These are phyloP conservation scores for Heliconius melpomene DNA, from an alignment of 1,140 invertebrate species.

Conservation along the genomic window DNA sequence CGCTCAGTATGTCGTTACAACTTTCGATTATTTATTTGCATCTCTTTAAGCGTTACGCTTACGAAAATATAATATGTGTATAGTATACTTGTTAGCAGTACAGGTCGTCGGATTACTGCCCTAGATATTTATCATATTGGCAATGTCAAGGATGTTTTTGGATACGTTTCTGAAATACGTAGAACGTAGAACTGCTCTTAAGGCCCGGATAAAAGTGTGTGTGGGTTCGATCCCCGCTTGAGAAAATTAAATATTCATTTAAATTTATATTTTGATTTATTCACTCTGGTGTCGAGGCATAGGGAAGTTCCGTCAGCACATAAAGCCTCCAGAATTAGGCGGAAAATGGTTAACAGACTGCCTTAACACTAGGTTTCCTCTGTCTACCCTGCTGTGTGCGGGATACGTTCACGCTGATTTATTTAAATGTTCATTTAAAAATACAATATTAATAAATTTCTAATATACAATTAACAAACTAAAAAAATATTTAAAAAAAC, in stretches of 20 bases:
- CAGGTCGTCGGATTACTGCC: conserved; percentile 23
- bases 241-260: too few relatives aligned
- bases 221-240: too few relatives aligned
- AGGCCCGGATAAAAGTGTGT: too few relatives aligned
- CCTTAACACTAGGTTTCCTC: too few relatives aligned
- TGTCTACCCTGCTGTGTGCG: too few relatives aligned
- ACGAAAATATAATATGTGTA: conserved; percentile 15
- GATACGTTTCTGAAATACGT: neutral
- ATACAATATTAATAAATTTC: neutral
- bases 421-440: neutral
- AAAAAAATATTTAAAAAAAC: too few relatives aligned
- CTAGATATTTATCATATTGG: conserved; percentile 24
- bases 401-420: too few relatives aligned
- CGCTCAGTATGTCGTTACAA: conserved; percentile 31
- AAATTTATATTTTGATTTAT: too few relatives aligned
- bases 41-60: neutral
- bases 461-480: neutral
- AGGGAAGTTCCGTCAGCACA: too few relatives aligned
- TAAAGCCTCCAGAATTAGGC: too few relatives aligned
- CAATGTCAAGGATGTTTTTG: conserved; percentile 37
- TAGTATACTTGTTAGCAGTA: conserved; percentile 16
- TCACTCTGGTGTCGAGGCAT: too few relatives aligned
- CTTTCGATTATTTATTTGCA: conserved; percentile 42
- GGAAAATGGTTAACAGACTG: too few relatives aligned
- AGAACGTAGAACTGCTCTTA: neutral